Base-by-base conservation (phyloP, 2,888 invertebrate genomes). In the Cylloceria caligata region DNA sequence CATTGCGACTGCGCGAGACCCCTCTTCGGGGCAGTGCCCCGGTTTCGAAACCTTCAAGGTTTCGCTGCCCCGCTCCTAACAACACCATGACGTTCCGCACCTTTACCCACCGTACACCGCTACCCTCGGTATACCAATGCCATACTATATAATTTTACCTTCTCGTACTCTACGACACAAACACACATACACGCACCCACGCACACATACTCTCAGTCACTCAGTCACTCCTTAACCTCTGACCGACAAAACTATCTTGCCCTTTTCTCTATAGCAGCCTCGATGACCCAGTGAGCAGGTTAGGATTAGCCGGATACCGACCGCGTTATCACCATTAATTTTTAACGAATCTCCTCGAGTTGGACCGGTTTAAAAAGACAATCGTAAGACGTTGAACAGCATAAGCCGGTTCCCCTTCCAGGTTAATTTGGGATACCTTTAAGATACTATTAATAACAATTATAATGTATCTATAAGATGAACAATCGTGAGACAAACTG, bases 21-120 rank as follows among this genome's bases (percentile, higher is more conserved):
- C 86, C 86, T 85, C 86, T 85, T 86, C 86, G 88, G 83, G 90
- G 90, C 91, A 91, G 88, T 91, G 91, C 88, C 88, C 91, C 88
- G 90, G 89, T 91, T 91, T 90, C 90, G 84, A 89, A 89, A 88
- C 89, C 91, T 91, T 91, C 91, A 91, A 91, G 91, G 91, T 91
- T 90, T 87, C 86, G 81, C 83, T 83, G 84, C 86, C 84, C 86
- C 34, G 79, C 67, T 83, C 74, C 68, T 30, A 34, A 57, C 67
- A 67, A 62, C 55, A 30, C 68, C 67, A 16, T 60, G 75, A 77
- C 84, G 69, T 85, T 81, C 82, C 80, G 81, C 77, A 65, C 64
- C 77, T 80, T 60, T 57, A 57, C 72, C 73, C 69, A 57, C 64
- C 7, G 57, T 55, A 73, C 71, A 67, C 62, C 67, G 82, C 83